phyloP scores from a whole-genome alignment of 2,113 vertebrate species.

The Tachysurus vachellii region DNA sequence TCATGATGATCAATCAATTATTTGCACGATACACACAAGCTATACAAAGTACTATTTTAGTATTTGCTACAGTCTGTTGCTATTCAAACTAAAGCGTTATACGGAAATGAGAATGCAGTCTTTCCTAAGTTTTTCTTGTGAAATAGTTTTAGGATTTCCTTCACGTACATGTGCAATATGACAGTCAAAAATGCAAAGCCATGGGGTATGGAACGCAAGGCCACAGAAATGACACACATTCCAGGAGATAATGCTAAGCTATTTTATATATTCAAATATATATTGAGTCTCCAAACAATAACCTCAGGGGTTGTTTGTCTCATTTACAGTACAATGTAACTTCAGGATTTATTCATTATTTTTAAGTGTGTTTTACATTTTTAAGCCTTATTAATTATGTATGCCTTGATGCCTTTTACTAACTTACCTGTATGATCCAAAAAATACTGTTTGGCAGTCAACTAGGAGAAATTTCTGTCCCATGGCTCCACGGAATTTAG shows the following conservation, averaged over 20 bases:
- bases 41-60: not conserved
- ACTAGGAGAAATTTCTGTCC: conserved; percentile 90
- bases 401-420: not conserved
- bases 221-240: not conserved
- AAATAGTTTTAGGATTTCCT: not conserved
- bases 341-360: not conserved
- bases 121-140: not conserved
- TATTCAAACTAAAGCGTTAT: not conserved
- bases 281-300: not conserved
- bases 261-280: not conserved
- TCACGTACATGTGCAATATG: too few species aligned
- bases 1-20: not conserved
- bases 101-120: not conserved
- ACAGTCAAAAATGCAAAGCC: too few species aligned
- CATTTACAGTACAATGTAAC: not conserved
- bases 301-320: not conserved
- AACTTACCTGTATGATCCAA: conserved; percentile 92
- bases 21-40: not conserved
- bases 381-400: not conserved
- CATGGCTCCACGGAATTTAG: conserved; percentile 91
- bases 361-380: not conserved
- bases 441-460: conserved; percentile 90
- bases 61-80: not conserved
- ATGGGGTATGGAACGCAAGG: too few species aligned
- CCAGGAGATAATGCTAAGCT: not conserved